Evolutionary conservation across 2,113 vertebrate species (phyloP), one percentile per base, ranked within the genome.

Genomic region (Phrynosoma blainvillii): DNA sequence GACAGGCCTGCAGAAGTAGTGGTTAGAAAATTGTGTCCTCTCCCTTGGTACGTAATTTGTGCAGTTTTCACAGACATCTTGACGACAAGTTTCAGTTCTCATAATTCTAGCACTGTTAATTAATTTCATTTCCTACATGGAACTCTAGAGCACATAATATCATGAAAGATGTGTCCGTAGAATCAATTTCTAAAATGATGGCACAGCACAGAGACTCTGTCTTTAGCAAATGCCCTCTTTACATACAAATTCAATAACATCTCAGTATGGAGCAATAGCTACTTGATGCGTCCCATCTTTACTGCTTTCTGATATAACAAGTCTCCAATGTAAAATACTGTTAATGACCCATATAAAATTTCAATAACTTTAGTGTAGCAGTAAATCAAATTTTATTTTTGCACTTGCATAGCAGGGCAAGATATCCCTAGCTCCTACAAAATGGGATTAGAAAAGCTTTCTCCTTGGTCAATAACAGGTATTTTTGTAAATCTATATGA

Each of bases 311-410:
- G 89, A 90, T 93, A 59, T 90, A 92, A 93, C 84, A 87, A 0
- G 68, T 89, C 94, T 94, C 95, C 52, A 71, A 87, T 79, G 90
- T 82, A 92, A 91, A 93, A 89, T 73, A 74, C 42, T 88, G 70
- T 84, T 95, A 92, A 95, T 68, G 85, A 90, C 77, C 14, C 80
- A 27, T 62, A 85, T 91, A 90, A 95, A 95, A 94, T 65, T 56
- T 83, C 0, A 0, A 91, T 92, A 89, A 89, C 88, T 94, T 95
- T 81, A 94, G 71, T 88, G 84, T 52, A 20, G 82, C 1, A 40
- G 84, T 93, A 95, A 94, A 94, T 96, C 94, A 94, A 91, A 78
- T 93, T 96, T 92, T 93, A 93, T 93, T 93, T 82, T 92, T 87
- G 68, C 70, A 86, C 91, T 80, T 82, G 77, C 47, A 68, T 74